phyloP scores from a whole-genome alignment of 2,797 vertebrate species.

The Enteromius trimaculatus region DNA sequence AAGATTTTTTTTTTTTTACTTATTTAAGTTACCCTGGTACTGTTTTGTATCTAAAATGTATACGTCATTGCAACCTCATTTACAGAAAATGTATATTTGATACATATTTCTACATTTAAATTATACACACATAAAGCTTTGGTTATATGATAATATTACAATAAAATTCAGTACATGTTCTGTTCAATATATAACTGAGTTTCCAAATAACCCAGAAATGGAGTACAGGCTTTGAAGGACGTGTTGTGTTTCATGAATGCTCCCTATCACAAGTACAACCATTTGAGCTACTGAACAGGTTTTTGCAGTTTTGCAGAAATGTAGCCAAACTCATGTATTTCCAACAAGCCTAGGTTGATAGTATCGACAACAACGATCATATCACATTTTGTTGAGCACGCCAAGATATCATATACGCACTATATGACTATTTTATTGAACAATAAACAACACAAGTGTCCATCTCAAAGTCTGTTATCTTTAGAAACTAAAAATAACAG shows the following conservation, averaged over 20 bases:
- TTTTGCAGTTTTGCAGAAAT: neutral
- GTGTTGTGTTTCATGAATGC: neutral
- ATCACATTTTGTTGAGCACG: neutral
- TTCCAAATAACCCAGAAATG: no score
- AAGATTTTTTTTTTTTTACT: no score
- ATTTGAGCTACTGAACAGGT: neutral
- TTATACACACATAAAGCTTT: no score
- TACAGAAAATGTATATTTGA: neutral
- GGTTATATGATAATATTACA: no score
- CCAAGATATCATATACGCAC: neutral
- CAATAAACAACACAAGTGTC: conserved; percentile 3
- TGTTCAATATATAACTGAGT: no score
- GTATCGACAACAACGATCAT: neutral
- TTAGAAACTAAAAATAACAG: neutral
- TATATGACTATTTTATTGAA: neutral
- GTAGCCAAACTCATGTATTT: neutral
- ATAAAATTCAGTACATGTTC: neutral
- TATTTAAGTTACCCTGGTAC: no score
- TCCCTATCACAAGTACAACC: neutral
- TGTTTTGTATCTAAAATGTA: no score
- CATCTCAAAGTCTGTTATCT: neutral
- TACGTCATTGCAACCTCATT: no score
- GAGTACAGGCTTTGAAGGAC: neutral
- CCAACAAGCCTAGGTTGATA: neutral
- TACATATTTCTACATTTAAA: no score